phyloP scores from a whole-genome alignment of 2,888 invertebrate genomes.

The Nomada lathburiana region DNA sequence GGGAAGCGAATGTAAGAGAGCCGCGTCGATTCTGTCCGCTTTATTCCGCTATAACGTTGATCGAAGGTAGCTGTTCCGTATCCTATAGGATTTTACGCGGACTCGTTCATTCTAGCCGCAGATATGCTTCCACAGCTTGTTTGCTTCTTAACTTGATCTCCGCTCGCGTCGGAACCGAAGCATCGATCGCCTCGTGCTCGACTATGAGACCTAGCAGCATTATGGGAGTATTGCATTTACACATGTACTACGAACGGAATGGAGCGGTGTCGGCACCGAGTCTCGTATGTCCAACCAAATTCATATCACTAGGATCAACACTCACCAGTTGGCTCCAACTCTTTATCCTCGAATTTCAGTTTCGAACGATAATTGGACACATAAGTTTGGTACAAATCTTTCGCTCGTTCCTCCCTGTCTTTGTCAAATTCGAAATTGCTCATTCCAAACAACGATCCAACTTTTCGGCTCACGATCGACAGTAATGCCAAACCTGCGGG shows the following conservation, averaged over 20 bases:
- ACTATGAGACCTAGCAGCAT: conserved; percentile 74
- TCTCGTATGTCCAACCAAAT: too few relatives aligned
- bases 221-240: conserved; percentile 9
- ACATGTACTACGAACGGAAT: neutral
- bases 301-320: neutral
- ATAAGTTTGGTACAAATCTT: conserved; percentile 78
- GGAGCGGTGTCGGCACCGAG: too few relatives aligned
- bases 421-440: conserved; percentile 75
- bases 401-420: conserved; percentile 74
- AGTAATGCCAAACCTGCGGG: conserved; percentile 75
- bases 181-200: conserved; percentile 86
- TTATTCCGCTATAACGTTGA: neutral
- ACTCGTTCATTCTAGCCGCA: conserved; percentile 64
- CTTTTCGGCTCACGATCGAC: conserved; percentile 73
- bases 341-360: conserved; percentile 63
- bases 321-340: conserved; percentile 74
- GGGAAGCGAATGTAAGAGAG: neutral
- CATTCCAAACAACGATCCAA: conserved; percentile 71
- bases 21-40: neutral
- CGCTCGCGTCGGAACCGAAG: conserved; percentile 85
- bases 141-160: conserved; percentile 86
- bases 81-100: too few relatives aligned
- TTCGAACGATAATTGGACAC: conserved; percentile 76
- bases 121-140: conserved; percentile 85
- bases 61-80: neutral